Base-by-base conservation (phyloP, 2,113 vertebrate genomes). In the Pedionomus torquatus region DNA sequence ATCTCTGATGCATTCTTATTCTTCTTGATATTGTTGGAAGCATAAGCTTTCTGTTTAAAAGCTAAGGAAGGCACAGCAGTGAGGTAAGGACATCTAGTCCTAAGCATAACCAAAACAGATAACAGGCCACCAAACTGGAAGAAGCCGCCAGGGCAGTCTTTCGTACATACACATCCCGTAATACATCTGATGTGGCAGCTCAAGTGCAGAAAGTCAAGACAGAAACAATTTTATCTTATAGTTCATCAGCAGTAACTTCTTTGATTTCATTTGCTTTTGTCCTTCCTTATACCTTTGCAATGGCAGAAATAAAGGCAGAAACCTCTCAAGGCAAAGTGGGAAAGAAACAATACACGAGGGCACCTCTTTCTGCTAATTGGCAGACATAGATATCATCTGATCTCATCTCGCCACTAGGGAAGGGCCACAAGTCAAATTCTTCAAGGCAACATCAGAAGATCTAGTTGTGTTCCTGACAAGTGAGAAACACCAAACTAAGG, bases 401-500 rank as follows among this genome's bases (percentile, higher is more conserved):
- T 60, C 39, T 83, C 41, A 37, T 66, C n/a, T 72, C 18, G 79
- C 6, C 37, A 33, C 43, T 28, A 69, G 31, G n/a, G 48, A 84
- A 90, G 9, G 10, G 23, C 17, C 48, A 49, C 17, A 35, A 75
- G 65, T 70, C 37, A 86, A 74, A 76, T 49, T 66, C 54, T 93
- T 83, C 71, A 54, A 74, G 28, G 71, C 17, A 93, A 52, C 43
- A 87, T 74, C 65, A 96, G 84, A 70, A 69, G 66, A 94, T 68
- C 46, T 77, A 93, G 17, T 77, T 93, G 66, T 79, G 55, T 10
- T 65, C 41, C 71, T 97, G 89, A 95, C 90, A 96, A 86, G 85
- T 87, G 71, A 94, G 55, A 92, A 6, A 93, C 48, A 60, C 90
- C 85, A 95, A 63, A 72, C 89, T 44, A 89, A 91, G 24, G 30